Conservation (phyloP, 2,113 vertebrate genomes). For the Python bivittatus region DNA sequence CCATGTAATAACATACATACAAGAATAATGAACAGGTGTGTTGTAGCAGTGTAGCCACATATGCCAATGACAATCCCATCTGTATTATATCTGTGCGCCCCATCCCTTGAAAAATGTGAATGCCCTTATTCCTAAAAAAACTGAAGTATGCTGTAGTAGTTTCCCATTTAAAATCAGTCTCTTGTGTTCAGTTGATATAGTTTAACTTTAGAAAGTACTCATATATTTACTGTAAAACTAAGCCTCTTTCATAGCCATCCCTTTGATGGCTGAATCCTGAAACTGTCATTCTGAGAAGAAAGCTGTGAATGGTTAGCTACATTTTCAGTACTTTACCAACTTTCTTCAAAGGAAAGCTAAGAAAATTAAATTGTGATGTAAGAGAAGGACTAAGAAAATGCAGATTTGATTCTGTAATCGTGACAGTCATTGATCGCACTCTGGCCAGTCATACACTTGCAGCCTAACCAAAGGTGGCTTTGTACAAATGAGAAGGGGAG, state of each 20-base stretch:
- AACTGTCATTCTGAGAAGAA: neutral
- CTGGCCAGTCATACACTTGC: too few relatives aligned
- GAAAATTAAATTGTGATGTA: neutral
- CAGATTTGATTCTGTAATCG: neutral
- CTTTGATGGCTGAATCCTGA: neutral
- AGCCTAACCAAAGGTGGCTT: too few relatives aligned
- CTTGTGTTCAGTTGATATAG: neutral
- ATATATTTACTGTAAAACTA: neutral
- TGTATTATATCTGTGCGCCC: neutral
- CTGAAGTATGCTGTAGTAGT: neutral
- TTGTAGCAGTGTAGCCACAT: neutral
- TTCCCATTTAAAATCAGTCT: neutral
- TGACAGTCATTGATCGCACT: too few relatives aligned
- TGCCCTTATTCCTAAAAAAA: neutral
- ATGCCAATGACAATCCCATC: neutral
- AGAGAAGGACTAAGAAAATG: neutral
- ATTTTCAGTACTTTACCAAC: neutral
- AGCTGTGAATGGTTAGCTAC: neutral
- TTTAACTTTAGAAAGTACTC: neutral
- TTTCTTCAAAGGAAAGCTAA: neutral
- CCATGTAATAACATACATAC: neutral
- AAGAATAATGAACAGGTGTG: neutral
- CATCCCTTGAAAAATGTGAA: neutral
- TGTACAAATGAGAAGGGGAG: neutral
- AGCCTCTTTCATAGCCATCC: neutral